A percentile compares a stretch with the other conserved stretches of the same genome.
Conservation (phyloP, 2,113 vertebrate genomes). For the Edolisoma coerulescens region DNA sequence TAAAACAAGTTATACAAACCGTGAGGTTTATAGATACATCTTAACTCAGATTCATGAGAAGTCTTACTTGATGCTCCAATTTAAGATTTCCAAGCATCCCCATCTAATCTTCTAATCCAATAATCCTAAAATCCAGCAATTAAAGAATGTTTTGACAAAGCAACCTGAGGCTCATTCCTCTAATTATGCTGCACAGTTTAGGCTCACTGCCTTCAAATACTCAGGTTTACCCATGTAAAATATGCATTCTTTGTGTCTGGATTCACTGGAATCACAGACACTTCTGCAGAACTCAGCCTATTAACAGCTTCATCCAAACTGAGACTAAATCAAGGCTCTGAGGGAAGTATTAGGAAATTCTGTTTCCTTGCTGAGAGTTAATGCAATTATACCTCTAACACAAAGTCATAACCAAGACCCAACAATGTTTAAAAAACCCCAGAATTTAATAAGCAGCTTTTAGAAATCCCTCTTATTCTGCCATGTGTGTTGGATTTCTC, state of each 20-base stretch:
- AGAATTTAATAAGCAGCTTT: not conserved
- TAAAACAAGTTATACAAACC: not conserved
- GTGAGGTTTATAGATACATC: not conserved
- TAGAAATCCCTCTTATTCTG: not conserved
- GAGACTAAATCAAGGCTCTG: not conserved
- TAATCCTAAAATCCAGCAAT: slow-evolving; percentile 59
- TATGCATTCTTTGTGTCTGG: not conserved
- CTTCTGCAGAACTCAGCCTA: not conserved
- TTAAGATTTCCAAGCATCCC: slow-evolving; percentile 26
- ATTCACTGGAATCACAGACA: not conserved
- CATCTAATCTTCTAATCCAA: slow-evolving; percentile 61
- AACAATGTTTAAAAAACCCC: not conserved
- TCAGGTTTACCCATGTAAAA: not conserved
- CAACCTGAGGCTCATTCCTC: slow-evolving; percentile 32
- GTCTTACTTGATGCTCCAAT: not conserved
- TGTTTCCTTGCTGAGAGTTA: not conserved
- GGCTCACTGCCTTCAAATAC: not conserved
- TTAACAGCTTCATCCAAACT: not conserved
- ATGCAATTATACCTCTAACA: not conserved
- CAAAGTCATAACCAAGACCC: not conserved
- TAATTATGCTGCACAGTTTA: slow-evolving; percentile 22
- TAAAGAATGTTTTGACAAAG: slow-evolving; percentile 56
- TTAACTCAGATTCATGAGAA: not conserved
- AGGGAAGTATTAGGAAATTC: not conserved
- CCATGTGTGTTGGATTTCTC: not conserved